A percentile compares a stretch with the other conserved stretches of the same genome.
These are phyloP conservation scores for Gymnocypris eckloni DNA, from an alignment of 2,797 vertebrate genomes.

Conservation along the genomic window DNA sequence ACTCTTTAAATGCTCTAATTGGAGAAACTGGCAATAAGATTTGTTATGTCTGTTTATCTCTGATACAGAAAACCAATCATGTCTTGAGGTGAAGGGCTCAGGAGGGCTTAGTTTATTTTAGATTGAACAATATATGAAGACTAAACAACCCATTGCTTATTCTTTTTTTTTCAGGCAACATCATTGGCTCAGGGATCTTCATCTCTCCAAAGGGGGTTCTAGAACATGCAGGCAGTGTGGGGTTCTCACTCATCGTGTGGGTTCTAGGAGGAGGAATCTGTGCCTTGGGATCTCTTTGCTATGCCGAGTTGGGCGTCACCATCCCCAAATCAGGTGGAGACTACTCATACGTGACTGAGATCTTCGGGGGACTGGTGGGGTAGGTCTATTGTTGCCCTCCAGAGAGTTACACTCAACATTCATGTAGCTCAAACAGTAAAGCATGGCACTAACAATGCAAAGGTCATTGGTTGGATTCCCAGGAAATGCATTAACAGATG, in stretches of 20 bases:
- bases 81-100: background rate
- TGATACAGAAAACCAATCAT: background rate
- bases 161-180: constrained; percentile 83
- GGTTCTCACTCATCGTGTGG: constrained; percentile 94
- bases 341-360: constrained; percentile 96
- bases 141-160: background rate
- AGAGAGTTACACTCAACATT: background rate
- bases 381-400: constrained; percentile 71
- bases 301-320: constrained; percentile 94
- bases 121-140: constrained; percentile 3
- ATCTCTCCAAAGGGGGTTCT: constrained; percentile 98
- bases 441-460: background rate
- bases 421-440: background rate
- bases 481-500: background rate
- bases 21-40: background rate
- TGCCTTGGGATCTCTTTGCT: constrained; percentile 92
- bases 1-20: background rate
- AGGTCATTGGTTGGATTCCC: background rate
- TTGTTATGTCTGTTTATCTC: background rate
- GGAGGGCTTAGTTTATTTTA: background rate
- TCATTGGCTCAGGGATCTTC: constrained; percentile 98
- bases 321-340: constrained; percentile 98
- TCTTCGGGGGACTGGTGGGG: constrained; percentile 95
- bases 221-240: constrained; percentile 94
- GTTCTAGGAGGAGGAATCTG: constrained; percentile 91